phyloP scores from a whole-genome alignment of 2,113 vertebrate species.

The Tylochromis polylepis region DNA sequence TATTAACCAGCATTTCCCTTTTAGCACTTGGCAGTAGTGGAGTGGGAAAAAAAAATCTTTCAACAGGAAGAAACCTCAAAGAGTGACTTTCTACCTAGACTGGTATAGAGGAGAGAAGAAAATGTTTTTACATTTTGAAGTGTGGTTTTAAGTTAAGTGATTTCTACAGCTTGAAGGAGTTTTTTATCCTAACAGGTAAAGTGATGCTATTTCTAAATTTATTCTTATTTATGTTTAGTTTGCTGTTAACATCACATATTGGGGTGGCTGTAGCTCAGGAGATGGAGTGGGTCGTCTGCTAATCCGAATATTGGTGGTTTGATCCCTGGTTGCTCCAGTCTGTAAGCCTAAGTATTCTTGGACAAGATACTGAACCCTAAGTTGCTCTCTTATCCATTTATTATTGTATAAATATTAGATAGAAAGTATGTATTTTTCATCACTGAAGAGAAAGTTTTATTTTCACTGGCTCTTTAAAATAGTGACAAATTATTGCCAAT shows the following conservation, averaged over 20 bases:
- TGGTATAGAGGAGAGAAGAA: background rate
- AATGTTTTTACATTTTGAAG: background rate
- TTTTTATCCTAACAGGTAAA: background rate
- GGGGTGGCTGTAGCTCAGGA: background rate
- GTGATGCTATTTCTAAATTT: background rate
- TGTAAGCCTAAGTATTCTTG: background rate
- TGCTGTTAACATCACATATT: background rate
- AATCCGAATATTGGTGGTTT: background rate
- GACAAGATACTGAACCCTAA: background rate
- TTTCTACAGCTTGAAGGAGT: background rate
- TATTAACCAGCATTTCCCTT: background rate
- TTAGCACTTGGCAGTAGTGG: background rate
- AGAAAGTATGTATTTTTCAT: background rate
- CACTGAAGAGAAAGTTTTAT: background rate
- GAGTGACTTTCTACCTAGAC: background rate
- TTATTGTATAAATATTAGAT: background rate
- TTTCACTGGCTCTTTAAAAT: background rate
- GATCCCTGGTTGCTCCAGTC: background rate
- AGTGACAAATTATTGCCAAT: background rate
- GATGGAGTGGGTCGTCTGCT: background rate
- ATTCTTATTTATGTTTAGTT: background rate
- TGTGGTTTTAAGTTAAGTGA: background rate
- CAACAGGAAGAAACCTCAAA: background rate
- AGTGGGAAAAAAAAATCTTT: background rate
- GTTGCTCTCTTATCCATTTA: background rate